Evolutionary conservation across 1,140 invertebrate genomes (phyloP).

Genomic region (Schmidtea mediterranea): DNA sequence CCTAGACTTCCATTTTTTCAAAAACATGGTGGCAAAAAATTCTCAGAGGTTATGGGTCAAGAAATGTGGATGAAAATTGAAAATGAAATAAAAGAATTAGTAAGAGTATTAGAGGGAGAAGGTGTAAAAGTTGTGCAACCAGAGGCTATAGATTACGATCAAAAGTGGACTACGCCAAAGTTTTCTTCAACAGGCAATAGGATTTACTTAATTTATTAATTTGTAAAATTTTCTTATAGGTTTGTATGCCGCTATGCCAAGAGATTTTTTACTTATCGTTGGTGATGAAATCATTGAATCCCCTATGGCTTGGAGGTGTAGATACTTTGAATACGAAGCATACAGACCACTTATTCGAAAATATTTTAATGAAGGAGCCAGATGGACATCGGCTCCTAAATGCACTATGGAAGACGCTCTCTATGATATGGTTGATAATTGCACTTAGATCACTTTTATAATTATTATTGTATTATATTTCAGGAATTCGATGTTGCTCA

Average conservation of each 20-base stretch:
- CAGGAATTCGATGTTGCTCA: slow-evolving; percentile 4
- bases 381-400: slow-evolving; percentile 9
- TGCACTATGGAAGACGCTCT: slow-evolving; percentile 8
- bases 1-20: too few species aligned
- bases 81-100: too few species aligned
- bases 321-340: slow-evolving; percentile 8
- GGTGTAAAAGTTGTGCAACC: too few species aligned
- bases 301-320: slow-evolving; percentile 8
- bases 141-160: too few species aligned
- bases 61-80: too few species aligned
- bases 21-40: too few species aligned
- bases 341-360: slow-evolving; percentile 8
- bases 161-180: too few species aligned
- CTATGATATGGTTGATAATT: slow-evolving; percentile 6
- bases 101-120: too few species aligned
- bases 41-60: too few species aligned
- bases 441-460: background rate
- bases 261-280: slow-evolving; percentile 9
- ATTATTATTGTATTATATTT: slow-evolving; percentile 6
- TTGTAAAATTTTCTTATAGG: too few species aligned
- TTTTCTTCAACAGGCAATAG: too few species aligned
- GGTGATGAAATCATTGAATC: slow-evolving; percentile 10
- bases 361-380: slow-evolving; percentile 9
- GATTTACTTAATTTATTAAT: too few species aligned
- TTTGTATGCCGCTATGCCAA: background rate